phyloP scores from a whole-genome alignment of 2,797 vertebrate species.

The Acanthiza pusilla region DNA sequence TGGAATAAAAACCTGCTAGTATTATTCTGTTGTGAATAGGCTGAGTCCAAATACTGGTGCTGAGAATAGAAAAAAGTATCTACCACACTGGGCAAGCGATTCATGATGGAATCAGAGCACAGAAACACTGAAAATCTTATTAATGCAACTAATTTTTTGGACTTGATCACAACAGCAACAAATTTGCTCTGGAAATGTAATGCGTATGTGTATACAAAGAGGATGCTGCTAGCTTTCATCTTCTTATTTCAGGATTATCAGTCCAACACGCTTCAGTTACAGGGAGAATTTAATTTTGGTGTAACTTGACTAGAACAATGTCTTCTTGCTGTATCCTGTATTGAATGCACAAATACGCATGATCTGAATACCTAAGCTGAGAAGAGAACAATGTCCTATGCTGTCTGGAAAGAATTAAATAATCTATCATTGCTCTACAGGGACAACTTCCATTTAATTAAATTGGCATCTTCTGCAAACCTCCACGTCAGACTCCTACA shows the following conservation, averaged over 20 bases:
- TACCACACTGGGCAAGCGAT: not conserved
- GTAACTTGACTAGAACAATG: not conserved
- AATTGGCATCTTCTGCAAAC: not conserved
- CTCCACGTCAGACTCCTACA: not conserved
- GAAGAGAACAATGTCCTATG: not conserved
- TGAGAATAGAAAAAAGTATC: not conserved
- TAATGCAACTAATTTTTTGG: not conserved
- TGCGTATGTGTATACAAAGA: not conserved
- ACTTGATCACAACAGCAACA: not conserved
- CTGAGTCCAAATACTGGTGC: not conserved
- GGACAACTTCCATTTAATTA: not conserved
- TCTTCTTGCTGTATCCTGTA: not conserved
- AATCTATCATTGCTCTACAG: not conserved
- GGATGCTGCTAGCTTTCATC: not conserved
- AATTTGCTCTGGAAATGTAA: not conserved
- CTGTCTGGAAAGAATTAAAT: not conserved
- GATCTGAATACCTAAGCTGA: not conserved
- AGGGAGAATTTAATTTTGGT: not conserved
- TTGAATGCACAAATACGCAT: not conserved
- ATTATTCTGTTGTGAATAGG: not conserved
- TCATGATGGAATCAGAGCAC: not conserved
- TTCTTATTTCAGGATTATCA: not conserved
- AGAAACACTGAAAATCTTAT: not conserved
- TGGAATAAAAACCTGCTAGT: not conserved
- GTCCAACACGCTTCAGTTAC: not conserved